Evolutionary conservation across 2,113 vertebrate species (phyloP).

Genomic region (Pithys albifrons): DNA sequence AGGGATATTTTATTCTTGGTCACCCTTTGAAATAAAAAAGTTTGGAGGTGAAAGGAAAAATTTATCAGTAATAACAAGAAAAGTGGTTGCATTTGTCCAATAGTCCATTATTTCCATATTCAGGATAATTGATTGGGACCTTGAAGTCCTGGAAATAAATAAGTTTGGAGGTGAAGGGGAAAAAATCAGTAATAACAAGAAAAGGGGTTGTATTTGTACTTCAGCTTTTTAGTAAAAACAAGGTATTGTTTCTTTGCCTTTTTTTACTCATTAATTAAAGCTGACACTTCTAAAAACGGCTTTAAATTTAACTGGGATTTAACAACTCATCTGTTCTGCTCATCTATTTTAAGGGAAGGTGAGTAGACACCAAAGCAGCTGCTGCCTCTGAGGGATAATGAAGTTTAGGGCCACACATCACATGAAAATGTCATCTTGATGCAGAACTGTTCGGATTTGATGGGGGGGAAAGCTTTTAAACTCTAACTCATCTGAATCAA

Average conservation of each 20-base stretch:
- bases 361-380: not conserved
- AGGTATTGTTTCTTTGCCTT: not conserved
- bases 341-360: not conserved
- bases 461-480: not conserved
- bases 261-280: not conserved
- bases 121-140: not conserved
- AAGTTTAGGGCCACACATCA: not conserved
- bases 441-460: not conserved
- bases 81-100: too few relatives aligned
- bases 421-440: not conserved
- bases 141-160: not conserved
- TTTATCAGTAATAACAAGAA: too few relatives aligned
- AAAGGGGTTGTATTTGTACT: not conserved
- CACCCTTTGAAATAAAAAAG: too few relatives aligned
- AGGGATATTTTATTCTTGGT: not conserved
- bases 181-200: not conserved
- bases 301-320: constrained; percentile 7
- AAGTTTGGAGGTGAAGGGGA: not conserved
- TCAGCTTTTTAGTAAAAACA: not conserved
- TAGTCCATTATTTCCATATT: not conserved
- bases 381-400: not conserved
- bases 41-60: too few relatives aligned
- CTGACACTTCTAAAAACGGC: not conserved
- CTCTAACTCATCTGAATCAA: not conserved
- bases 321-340: not conserved